These are phyloP conservation scores for Colinus virginianus DNA, from an alignment of 2,113 vertebrate species.

Conservation along the genomic window DNA sequence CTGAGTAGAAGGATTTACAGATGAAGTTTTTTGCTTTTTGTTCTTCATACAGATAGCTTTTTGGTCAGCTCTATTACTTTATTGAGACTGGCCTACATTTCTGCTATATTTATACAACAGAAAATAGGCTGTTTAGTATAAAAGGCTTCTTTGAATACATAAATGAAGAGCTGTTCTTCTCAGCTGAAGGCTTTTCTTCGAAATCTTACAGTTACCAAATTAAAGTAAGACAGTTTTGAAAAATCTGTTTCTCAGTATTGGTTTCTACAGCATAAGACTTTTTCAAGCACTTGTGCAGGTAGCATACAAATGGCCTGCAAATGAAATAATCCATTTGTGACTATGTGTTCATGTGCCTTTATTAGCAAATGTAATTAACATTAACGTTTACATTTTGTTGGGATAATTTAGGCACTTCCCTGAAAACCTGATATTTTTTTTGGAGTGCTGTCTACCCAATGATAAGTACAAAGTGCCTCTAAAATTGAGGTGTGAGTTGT, in stretches of 20 bases:
- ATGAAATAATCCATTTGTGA: neutral
- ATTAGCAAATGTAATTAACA: neutral
- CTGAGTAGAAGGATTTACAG: neutral
- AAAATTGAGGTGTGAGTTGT: neutral
- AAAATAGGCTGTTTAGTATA: neutral
- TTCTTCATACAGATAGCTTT: neutral
- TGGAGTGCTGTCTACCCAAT: neutral
- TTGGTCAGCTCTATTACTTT: neutral
- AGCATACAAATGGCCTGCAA: fast-evolving
- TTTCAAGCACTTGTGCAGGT: neutral
- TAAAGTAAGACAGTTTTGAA: neutral
- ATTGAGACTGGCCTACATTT: neutral
- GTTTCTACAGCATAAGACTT: neutral
- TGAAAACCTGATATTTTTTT: neutral
- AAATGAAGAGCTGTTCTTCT: neutral
- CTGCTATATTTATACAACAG: neutral
- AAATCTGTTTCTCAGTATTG: neutral
- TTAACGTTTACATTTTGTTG: neutral
- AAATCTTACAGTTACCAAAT: neutral
- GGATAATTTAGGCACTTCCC: neutral
- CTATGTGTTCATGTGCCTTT: neutral
- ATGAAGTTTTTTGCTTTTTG: neutral
- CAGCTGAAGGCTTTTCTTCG: neutral
- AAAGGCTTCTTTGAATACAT: neutral
- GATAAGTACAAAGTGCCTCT: neutral